Conservation (phyloP, 2,888 invertebrate species). For the Tipula confusa region DNA sequence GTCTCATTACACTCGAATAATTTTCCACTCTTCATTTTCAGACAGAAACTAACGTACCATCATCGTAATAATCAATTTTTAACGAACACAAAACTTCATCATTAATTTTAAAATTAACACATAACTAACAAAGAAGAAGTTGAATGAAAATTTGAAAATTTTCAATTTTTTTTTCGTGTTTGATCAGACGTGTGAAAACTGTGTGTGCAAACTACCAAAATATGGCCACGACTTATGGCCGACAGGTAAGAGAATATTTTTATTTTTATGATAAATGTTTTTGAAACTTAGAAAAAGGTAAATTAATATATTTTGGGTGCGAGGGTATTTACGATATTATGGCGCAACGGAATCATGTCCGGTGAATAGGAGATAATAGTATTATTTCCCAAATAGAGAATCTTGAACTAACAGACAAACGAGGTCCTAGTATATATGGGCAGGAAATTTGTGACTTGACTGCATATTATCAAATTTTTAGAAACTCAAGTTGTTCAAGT, state of each 20-base stretch:
- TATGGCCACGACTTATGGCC: conserved; percentile 35
- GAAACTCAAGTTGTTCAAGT: too few relatives aligned
- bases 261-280: background rate
- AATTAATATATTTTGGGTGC: too few relatives aligned
- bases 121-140: background rate
- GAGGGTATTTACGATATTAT: too few relatives aligned
- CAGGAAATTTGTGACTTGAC: too few relatives aligned
- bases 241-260: conserved; percentile 33
- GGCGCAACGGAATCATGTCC: too few relatives aligned
- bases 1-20: background rate
- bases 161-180: background rate
- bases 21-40: background rate
- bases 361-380: too few relatives aligned
- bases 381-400: too few relatives aligned
- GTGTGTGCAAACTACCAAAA: background rate
- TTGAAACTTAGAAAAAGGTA: too few relatives aligned
- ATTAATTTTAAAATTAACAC: background rate
- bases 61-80: background rate
- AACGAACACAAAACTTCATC: background rate
- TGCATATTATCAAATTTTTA: too few relatives aligned
- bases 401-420: too few relatives aligned
- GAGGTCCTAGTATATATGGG: too few relatives aligned
- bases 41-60: background rate
- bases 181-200: background rate
- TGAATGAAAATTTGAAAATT: background rate